phyloP scores from a whole-genome alignment of 2,113 vertebrate species.

The Plestiodon gilberti region DNA sequence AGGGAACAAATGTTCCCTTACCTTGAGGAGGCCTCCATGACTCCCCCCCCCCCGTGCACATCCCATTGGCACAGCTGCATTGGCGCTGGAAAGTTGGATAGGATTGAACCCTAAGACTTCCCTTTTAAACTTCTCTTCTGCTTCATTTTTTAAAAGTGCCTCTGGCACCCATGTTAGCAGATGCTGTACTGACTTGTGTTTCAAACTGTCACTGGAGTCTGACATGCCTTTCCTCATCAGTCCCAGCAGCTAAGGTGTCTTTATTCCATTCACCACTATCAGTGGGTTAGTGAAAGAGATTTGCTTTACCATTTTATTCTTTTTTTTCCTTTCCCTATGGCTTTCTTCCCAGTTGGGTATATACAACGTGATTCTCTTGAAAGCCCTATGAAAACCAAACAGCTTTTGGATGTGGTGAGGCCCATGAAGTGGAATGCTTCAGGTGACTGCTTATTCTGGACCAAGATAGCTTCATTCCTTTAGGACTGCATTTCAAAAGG shows the following conservation, averaged over 20 bases:
- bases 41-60: too few relatives aligned
- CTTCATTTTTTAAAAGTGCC: neutral
- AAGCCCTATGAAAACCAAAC: constrained; percentile 53
- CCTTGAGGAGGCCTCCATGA: too few relatives aligned
- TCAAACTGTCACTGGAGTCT: constrained; percentile 8
- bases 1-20: too few relatives aligned
- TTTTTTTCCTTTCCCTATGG: constrained; percentile 50
- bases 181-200: constrained; percentile 23
- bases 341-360: constrained; percentile 42
- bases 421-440: constrained; percentile 46
- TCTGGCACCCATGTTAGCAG: constrained; percentile 26
- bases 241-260: constrained; percentile 14
- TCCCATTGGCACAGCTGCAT: too few relatives aligned
- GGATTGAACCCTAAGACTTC: too few relatives aligned
- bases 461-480: constrained; percentile 23
- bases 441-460: constrained; percentile 22
- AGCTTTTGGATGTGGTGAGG: constrained; percentile 45
- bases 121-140: neutral
- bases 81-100: too few relatives aligned
- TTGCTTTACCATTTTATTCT: constrained; percentile 36
- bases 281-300: constrained; percentile 33
- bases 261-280: constrained; percentile 31
- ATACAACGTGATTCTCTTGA: constrained; percentile 51
- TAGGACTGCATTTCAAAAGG: constrained; percentile 20
- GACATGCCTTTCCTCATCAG: neutral